Evolutionary conservation across 2,113 vertebrate genomes (phyloP).

Genomic region (Cyphomyrus plagiostoma): DNA sequence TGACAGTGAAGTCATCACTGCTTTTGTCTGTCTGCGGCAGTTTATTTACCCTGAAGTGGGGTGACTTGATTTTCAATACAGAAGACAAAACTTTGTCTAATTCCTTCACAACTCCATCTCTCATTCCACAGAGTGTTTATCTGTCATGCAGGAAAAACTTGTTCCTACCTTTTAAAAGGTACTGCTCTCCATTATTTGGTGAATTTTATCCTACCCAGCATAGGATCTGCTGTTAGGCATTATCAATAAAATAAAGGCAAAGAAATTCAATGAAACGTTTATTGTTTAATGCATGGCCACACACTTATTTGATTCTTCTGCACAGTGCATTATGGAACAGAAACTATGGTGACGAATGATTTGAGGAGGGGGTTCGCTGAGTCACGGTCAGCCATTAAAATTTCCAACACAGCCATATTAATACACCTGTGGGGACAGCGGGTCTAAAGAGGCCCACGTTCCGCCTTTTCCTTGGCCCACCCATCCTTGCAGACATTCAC

Average conservation of each 20-base stretch:
- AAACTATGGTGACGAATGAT: conserved; percentile 52
- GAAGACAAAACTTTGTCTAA: background rate
- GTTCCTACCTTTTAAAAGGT: background rate
- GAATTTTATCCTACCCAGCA: background rate
- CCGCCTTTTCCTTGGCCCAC: background rate
- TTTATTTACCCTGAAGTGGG: background rate
- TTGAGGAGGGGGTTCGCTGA: background rate
- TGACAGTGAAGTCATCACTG: background rate
- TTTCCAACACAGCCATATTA: background rate
- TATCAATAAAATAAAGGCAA: background rate
- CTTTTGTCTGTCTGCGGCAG: background rate
- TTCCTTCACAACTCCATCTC: background rate
- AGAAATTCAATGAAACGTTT: conserved; percentile 21
- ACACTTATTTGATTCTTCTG: conserved; percentile 55
- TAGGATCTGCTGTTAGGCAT: background rate
- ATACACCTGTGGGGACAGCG: background rate
- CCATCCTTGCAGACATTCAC: background rate
- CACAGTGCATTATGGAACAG: conserved; percentile 54
- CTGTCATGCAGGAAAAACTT: background rate
- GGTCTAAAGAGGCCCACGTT: background rate
- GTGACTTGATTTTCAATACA: background rate
- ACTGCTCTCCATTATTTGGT: background rate
- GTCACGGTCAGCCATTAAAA: background rate
- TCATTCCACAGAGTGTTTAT: background rate
- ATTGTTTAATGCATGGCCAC: conserved; percentile 64